A percentile compares a stretch with the other conserved stretches of the same genome.
Evolutionary conservation across 2,888 invertebrate species (phyloP).

Genomic region (Sminthurides aquaticus): DNA sequence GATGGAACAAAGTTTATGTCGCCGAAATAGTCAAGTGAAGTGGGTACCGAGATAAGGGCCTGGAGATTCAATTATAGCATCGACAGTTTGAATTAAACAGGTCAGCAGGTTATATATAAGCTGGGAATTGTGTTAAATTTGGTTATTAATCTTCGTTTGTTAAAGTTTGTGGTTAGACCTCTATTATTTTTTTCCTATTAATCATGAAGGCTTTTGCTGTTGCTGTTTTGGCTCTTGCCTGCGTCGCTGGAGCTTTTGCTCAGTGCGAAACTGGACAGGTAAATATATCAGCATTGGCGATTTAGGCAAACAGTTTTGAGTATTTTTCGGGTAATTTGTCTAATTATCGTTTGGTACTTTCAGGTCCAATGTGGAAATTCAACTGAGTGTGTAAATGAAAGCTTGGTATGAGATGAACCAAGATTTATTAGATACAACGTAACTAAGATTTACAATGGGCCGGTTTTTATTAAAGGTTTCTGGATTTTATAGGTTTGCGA

Average conservation of each 20-base stretch:
- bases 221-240: background rate
- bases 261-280: background rate
- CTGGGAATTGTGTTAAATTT: background rate
- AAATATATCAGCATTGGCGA: background rate
- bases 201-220: background rate
- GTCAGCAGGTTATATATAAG: background rate
- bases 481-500: background rate
- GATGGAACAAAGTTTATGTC: too few species aligned
- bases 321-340: background rate
- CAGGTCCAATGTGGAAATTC: background rate
- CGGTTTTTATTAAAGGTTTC: constrained; percentile 1
- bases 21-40: too few species aligned
- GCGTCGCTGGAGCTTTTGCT: background rate
- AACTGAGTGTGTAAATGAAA: background rate
- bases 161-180: background rate
- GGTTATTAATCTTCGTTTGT: background rate
- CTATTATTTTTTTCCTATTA: background rate
- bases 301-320: background rate
- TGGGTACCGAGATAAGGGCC: too few species aligned
- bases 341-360: background rate
- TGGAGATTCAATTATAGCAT: too few species aligned
- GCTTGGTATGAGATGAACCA: background rate
- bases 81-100: too few species aligned
- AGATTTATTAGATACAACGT: background rate
- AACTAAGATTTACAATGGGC: background rate